Percentiles rank a stretch among this genome's conserved stretches.
Conservation (phyloP, 2,113 vertebrate genomes). For the Zosterops hypoxanthus region DNA sequence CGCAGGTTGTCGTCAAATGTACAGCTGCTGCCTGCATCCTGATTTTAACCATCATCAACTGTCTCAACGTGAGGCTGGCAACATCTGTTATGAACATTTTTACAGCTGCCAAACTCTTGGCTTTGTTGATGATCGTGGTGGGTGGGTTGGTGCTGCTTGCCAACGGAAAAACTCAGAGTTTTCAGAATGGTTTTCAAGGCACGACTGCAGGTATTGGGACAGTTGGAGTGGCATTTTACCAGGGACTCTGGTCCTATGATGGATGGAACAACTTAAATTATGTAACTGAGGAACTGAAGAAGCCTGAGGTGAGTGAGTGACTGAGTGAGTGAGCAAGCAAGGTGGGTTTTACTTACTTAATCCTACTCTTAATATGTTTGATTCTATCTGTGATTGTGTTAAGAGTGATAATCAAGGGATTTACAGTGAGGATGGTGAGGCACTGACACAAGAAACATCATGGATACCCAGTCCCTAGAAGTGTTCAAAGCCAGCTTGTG, state of each 20-base stretch:
- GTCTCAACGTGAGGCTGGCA: constrained; percentile 75
- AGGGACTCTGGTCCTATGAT: constrained; percentile 83
- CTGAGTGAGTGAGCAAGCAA: constrained; percentile 71
- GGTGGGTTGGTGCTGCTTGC: constrained; percentile 73
- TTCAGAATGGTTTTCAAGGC: constrained; percentile 77
- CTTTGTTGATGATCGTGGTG: constrained; percentile 76
- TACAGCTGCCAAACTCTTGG: constrained; percentile 76
- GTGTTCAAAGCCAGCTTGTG: neutral
- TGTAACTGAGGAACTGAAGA: constrained; percentile 84
- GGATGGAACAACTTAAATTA: constrained; percentile 86
- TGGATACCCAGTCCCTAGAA: neutral
- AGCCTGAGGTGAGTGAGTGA: constrained; percentile 77
- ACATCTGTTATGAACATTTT: constrained; percentile 79
- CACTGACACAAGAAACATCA: neutral
- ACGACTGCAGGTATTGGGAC: constrained; percentile 55
- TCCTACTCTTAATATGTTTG: neutral
- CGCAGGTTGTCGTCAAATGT: constrained; percentile 61
- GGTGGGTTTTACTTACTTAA: neutral
- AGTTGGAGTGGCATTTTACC: constrained; percentile 82
- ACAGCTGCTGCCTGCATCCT: constrained; percentile 74
- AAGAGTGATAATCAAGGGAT: neutral
- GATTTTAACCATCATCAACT: constrained; percentile 71
- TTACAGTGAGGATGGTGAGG: neutral
- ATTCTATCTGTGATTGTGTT: neutral
- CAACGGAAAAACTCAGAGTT: constrained; percentile 61